Evolutionary conservation across 92 coral and sea anemone genomes (phyloP), one percentile per base, ranked within the genome.

Genomic region (Porites cylindrica): DNA sequence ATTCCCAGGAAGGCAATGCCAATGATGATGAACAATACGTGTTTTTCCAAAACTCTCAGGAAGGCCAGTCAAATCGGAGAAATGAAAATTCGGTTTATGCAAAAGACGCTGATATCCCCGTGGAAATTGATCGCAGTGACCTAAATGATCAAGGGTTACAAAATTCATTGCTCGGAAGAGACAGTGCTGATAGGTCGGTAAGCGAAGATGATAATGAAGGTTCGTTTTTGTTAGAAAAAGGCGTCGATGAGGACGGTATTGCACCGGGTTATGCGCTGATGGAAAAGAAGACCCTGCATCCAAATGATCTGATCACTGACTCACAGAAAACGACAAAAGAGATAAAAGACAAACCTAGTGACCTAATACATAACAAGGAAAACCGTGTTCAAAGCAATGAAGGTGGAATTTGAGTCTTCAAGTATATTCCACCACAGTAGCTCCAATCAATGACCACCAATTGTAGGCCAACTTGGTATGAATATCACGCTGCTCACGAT

Each of bases 241-340:
- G 21, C 9, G 70, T 72, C 12, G 21, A 80, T 51, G 82, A 75
- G 24, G 87, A 74, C 17, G 74, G 74, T 3, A 64, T 16, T 4
- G 80, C 19, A 53, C 87, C 87, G 8, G 87, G 20, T 47, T 61
- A 43, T 71, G 24, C 68, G 14, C 70, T 67, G 20, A 32, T 85
- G 75, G 89, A 85, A 75, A 85, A 85, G 16, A 85, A 85, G 69
- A 85, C 89, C 5, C 50, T 85, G 21, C 79, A 61, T 62, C 3
- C 64, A 7, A 32, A 12, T 20, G 56, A 74, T 23, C 4, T 7
- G 16, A 6, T 14, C 12, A 32, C 47, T 24, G 62, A 61, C 20
- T 60, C 80, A 1, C 21, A 13, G 16, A 83, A 73, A 61, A 61
- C n/a, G 51, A 29, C 19, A 1, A 11, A 24, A 47, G 23, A 3